These are phyloP conservation scores for Cantharis flavilabris DNA, from an alignment of 2,888 invertebrate species.

Conservation along the genomic window DNA sequence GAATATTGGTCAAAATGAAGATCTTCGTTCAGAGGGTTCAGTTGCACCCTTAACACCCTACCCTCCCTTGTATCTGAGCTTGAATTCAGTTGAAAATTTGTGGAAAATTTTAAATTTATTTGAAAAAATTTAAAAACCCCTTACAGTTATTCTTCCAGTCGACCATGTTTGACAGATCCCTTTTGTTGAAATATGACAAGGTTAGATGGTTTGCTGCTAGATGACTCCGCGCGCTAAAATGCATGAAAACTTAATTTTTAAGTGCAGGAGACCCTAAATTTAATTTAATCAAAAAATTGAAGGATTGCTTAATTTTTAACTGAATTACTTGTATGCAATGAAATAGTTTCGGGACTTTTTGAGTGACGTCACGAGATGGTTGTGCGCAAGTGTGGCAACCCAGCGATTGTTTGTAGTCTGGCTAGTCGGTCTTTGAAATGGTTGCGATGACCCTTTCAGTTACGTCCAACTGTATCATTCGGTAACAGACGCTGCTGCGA, in stretches of 20 bases:
- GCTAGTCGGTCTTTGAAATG: background rate
- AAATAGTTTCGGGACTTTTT: background rate
- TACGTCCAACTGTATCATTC: conserved; percentile 20
- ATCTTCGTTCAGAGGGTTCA: too few species aligned
- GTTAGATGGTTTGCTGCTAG: background rate
- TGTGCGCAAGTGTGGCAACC: conserved; percentile 12
- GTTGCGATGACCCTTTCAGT: conserved; percentile 16
- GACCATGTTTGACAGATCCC: background rate
- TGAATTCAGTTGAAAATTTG: too few species aligned
- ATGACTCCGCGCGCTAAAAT: background rate
- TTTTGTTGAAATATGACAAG: background rate
- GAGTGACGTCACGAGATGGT: background rate
- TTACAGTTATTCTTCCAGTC: too few species aligned
- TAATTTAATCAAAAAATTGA: background rate
- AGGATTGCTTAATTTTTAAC: background rate
- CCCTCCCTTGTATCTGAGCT: too few species aligned
- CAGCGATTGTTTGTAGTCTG: conserved; percentile 2
- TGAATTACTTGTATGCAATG: background rate
- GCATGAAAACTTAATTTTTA: background rate
- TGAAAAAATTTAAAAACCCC: too few species aligned
- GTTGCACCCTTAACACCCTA: too few species aligned
- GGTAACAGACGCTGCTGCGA: conserved; percentile 19
- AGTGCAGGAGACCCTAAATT: background rate
- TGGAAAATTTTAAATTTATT: too few species aligned
- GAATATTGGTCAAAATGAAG: too few species aligned